Evolutionary conservation across 2,113 vertebrate genomes (phyloP).

Genomic region (Anseranas semipalmata): DNA sequence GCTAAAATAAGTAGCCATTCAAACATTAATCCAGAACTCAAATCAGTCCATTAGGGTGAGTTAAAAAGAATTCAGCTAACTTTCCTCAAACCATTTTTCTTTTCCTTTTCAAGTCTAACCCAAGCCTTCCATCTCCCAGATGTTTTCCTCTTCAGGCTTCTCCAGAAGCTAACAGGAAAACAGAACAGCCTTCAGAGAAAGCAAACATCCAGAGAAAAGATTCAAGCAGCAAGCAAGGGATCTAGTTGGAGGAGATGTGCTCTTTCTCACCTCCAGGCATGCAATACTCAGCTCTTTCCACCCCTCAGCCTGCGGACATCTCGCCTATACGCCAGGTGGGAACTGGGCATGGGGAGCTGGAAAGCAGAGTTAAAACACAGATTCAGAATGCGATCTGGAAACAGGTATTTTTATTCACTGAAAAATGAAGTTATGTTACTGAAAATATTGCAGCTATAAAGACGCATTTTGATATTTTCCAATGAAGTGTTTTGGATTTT

Average conservation of each 20-base stretch:
- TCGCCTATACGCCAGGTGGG: background rate
- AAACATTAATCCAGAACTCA: background rate
- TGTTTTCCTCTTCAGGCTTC: background rate
- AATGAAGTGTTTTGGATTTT: rapidly evolving
- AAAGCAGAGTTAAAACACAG: background rate
- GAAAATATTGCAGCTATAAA: background rate
- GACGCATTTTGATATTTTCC: background rate
- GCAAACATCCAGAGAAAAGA: background rate
- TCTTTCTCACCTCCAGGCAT: background rate
- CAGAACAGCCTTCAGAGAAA: background rate
- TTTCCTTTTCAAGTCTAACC: background rate
- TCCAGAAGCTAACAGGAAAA: background rate
- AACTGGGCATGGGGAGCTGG: rapidly evolving
- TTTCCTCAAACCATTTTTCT: background rate
- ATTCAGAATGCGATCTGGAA: background rate
- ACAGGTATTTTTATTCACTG: rapidly evolving
- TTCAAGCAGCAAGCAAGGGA: background rate
- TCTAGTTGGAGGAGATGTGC: background rate
- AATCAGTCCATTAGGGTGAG: background rate
- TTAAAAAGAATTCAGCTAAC: background rate
- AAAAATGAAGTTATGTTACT: rapidly evolving
- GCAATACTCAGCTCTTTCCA: rapidly evolving
- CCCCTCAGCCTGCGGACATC: background rate
- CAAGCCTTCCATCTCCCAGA: background rate
- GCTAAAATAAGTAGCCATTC: background rate